These are phyloP conservation scores for Silurus asotus DNA, from an alignment of 2,113 vertebrate species.

Conservation along the genomic window DNA sequence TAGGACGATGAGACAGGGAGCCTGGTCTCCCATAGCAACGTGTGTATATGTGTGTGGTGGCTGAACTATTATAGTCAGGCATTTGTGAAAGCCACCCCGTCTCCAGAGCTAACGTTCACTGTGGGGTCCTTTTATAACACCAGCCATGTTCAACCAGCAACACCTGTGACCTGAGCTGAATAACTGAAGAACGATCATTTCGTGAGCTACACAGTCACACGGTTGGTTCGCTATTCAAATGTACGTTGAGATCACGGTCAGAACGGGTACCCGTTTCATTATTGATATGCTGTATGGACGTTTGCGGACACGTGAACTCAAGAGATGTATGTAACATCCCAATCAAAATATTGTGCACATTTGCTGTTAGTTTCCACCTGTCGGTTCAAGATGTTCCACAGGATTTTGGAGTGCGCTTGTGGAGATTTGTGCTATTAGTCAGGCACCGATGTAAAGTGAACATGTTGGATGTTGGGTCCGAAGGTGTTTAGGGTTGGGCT, in stretches of 20 bases:
- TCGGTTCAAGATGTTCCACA: too few species aligned
- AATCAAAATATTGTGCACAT: too few species aligned
- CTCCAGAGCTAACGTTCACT: slow-evolving; percentile 44
- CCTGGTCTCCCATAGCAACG: slow-evolving; percentile 53
- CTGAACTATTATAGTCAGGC: slow-evolving; percentile 41
- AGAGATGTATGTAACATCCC: too few species aligned
- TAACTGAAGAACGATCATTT: slow-evolving; percentile 2
- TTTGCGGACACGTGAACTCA: too few species aligned
- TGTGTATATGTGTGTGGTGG: slow-evolving; percentile 27
- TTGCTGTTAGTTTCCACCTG: too few species aligned
- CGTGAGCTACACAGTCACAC: neutral
- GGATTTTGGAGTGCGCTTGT: too few species aligned
- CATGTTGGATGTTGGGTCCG: too few species aligned
- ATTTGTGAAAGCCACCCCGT: slow-evolving; percentile 42
- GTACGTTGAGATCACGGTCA: neutral
- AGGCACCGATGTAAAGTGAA: too few species aligned
- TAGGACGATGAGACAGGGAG: neutral
- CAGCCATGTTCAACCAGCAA: neutral
- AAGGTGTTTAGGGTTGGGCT: too few species aligned
- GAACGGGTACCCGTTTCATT: neutral
- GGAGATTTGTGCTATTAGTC: too few species aligned
- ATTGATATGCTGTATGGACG: too few species aligned
- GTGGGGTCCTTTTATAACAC: slow-evolving; percentile 25
- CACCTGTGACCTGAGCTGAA: slow-evolving; percentile 24
- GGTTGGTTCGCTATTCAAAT: neutral